phyloP scores from a whole-genome alignment of 2,797 vertebrate species.

The Peromyscus aztecus region DNA sequence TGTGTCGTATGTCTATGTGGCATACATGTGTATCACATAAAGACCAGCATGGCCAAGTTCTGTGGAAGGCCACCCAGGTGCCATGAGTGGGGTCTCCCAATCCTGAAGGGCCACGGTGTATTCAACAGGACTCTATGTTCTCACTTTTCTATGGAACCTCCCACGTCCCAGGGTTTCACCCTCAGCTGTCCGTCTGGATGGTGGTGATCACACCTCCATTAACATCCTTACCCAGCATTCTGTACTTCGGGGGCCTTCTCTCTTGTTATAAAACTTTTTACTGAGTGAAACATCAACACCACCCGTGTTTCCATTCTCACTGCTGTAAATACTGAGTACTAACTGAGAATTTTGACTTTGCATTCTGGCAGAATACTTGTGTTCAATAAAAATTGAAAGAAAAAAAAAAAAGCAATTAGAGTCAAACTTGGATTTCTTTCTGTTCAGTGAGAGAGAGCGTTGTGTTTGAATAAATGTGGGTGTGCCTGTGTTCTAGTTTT shows the following conservation, averaged over 20 bases:
- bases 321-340: slow-evolving; percentile 98
- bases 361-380: slow-evolving; percentile 97
- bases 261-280: slow-evolving; percentile 94
- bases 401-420: slow-evolving; percentile 78
- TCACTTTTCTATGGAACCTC: slow-evolving; percentile 88
- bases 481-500: accelerated
- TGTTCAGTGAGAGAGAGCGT: background rate
- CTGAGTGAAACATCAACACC: slow-evolving; percentile 92
- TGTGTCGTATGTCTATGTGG: slow-evolving; percentile 84
- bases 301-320: slow-evolving; percentile 93
- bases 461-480: background rate
- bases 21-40: slow-evolving; percentile 84
- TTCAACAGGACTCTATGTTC: slow-evolving; percentile 83
- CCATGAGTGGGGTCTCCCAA: background rate
- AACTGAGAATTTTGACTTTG: slow-evolving; percentile 95
- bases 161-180: slow-evolving; percentile 84
- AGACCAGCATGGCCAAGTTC: slow-evolving; percentile 75
- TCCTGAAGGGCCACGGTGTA: slow-evolving; percentile 71
- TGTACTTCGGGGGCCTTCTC: slow-evolving; percentile 91
- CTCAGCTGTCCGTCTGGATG: slow-evolving; percentile 87
- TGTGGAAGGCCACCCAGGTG: slow-evolving; percentile 70
- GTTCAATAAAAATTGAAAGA: slow-evolving; percentile 95
- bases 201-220: slow-evolving; percentile 88
- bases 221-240: slow-evolving; percentile 91
- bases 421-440: slow-evolving; percentile 76